These are phyloP conservation scores for Drosophila pallidifrons DNA, from an alignment of 1,140 invertebrate species.

Conservation along the genomic window DNA sequence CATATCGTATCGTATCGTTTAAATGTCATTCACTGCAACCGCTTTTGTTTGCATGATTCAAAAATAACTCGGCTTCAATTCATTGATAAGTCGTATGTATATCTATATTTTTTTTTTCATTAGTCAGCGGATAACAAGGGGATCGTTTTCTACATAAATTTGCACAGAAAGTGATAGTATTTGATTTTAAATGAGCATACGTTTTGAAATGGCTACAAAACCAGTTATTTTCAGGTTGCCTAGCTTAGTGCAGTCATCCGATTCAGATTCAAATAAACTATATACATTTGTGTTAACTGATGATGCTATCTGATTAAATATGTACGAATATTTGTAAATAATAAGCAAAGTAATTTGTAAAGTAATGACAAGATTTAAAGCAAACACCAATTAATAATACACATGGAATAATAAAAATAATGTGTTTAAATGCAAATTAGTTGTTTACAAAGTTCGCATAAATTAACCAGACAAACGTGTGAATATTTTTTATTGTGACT, in stretches of 20 bases:
- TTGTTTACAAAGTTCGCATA: no score
- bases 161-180: constrained; percentile 1
- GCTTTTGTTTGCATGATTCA: not conserved
- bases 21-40: constrained; percentile 67
- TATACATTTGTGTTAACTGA: not conserved
- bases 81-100: not conserved
- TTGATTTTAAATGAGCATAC: not conserved
- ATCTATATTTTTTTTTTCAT: not conserved
- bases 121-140: not conserved
- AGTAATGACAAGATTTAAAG: not conserved
- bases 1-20: constrained; percentile 53
- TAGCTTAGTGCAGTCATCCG: constrained; percentile 4
- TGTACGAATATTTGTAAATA: not conserved
- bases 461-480: not conserved
- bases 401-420: no score
- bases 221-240: constrained; percentile 1
- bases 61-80: not conserved
- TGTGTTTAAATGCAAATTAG: not conserved
- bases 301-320: not conserved
- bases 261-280: not conserved
- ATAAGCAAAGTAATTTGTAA: not conserved
- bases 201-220: not conserved
- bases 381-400: not conserved
- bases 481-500: not conserved
- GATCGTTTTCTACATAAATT: not conserved